phyloP scores from a whole-genome alignment of 2,113 vertebrate species.

The Crotalus tigris region DNA sequence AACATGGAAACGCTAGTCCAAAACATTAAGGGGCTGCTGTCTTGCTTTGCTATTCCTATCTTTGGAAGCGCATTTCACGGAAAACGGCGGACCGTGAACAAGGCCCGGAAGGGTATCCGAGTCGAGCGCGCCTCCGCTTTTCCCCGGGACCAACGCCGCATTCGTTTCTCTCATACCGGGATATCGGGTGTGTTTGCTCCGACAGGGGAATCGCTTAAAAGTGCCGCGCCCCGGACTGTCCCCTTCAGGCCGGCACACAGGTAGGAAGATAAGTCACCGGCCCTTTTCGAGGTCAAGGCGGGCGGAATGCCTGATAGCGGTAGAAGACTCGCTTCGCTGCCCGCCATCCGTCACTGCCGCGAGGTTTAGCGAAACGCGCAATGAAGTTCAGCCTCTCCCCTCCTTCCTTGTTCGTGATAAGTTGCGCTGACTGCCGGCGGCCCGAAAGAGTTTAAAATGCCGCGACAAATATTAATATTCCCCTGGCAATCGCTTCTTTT shows the following conservation, averaged over 20 bases:
- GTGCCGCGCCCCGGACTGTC: too few relatives aligned
- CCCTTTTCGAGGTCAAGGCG: not conserved
- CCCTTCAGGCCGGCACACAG: not conserved
- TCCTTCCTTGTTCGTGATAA: too few relatives aligned
- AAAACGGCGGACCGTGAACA: not conserved
- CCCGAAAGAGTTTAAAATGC: not conserved
- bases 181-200: not conserved
- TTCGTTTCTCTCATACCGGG: not conserved
- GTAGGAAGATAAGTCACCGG: not conserved
- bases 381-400: not conserved
- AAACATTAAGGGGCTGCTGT: not conserved
- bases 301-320: not conserved
- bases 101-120: not conserved
- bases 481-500: not conserved
- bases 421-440: not conserved
- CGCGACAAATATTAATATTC: not conserved
- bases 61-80: not conserved
- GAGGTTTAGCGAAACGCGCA: not conserved
- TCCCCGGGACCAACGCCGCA: not conserved
- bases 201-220: not conserved
- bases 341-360: not conserved
- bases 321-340: not conserved
- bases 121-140: not conserved
- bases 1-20: not conserved
- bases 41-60: not conserved